These are phyloP conservation scores for Enteromius treurensis DNA, from an alignment of 2,797 vertebrate species.

Conservation along the genomic window DNA sequence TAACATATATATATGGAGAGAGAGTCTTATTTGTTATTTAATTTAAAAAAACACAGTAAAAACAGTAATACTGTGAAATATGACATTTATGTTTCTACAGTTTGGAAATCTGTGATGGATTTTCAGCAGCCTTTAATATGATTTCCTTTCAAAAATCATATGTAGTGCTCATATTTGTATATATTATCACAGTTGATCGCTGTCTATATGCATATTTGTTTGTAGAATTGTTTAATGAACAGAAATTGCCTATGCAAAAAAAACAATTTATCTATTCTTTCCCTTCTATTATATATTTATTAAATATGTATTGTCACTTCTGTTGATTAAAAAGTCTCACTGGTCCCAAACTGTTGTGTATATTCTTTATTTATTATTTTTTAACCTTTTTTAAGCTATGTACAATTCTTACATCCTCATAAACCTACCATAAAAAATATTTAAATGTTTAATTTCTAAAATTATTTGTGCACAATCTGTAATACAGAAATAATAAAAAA, in stretches of 20 bases:
- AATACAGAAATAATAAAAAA: slow-evolving; percentile 52
- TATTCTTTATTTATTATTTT: background rate
- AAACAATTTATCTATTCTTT: background rate
- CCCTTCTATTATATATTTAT: background rate
- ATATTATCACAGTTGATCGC: background rate
- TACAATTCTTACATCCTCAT: background rate
- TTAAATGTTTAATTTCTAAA: background rate
- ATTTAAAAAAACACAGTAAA: background rate
- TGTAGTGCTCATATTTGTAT: background rate
- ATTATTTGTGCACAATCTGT: slow-evolving; percentile 38
- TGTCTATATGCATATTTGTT: background rate
- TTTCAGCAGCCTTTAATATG: background rate
- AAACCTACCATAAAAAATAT: background rate
- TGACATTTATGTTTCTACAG: background rate
- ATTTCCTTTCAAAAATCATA: background rate
- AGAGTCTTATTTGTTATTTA: background rate
- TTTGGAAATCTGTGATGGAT: no score
- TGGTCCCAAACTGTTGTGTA: background rate
- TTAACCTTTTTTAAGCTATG: background rate
- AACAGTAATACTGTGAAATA: background rate
- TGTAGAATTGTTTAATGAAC: background rate
- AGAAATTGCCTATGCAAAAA: background rate
- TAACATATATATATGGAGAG: background rate
- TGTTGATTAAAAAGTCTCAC: background rate
- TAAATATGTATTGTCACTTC: background rate